These are phyloP conservation scores for Thaleichthys pacificus DNA, from an alignment of 2,797 vertebrate genomes.

Conservation along the genomic window DNA sequence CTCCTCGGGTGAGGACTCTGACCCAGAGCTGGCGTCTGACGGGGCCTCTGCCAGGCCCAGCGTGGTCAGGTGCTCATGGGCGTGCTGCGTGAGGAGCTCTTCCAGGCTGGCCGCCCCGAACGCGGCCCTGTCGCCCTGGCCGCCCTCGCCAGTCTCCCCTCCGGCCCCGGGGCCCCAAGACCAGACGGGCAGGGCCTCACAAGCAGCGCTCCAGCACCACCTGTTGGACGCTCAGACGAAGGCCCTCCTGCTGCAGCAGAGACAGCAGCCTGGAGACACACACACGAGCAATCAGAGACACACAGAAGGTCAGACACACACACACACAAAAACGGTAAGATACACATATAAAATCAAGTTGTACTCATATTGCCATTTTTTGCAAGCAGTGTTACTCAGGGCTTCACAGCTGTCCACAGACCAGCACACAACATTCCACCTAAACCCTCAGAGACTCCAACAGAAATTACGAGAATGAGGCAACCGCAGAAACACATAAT, in stretches of 20 bases:
- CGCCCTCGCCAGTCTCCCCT: neutral
- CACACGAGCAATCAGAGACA: neutral
- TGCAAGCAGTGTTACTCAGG: too few relatives aligned
- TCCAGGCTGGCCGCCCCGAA: conserved; percentile 72
- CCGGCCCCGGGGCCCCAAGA: conserved; percentile 39
- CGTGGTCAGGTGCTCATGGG: conserved; percentile 65
- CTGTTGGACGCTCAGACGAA: conserved; percentile 86
- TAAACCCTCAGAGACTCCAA: too few relatives aligned
- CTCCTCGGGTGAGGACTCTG: conserved; percentile 63
- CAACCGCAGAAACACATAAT: too few relatives aligned
- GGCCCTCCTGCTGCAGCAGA: conserved; percentile 81
- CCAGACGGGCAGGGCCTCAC: conserved; percentile 83
- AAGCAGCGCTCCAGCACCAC: conserved; percentile 91
- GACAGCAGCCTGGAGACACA: conserved; percentile 74
- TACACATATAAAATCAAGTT: neutral
- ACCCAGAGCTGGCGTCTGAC: conserved; percentile 65
- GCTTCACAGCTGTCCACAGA: too few relatives aligned
- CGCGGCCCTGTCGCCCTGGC: conserved; percentile 7
- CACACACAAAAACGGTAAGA: neutral
- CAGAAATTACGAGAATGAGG: too few relatives aligned
- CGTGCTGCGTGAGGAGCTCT: conserved; percentile 71
- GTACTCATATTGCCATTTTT: too few relatives aligned
- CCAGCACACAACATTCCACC: too few relatives aligned
- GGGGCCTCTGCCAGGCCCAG: conserved; percentile 59
- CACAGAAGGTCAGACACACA: neutral